Percentiles rank a stretch among this genome's conserved stretches.
Conservation (phyloP, 2,888 invertebrate genomes). For the Dusona sp. region DNA sequence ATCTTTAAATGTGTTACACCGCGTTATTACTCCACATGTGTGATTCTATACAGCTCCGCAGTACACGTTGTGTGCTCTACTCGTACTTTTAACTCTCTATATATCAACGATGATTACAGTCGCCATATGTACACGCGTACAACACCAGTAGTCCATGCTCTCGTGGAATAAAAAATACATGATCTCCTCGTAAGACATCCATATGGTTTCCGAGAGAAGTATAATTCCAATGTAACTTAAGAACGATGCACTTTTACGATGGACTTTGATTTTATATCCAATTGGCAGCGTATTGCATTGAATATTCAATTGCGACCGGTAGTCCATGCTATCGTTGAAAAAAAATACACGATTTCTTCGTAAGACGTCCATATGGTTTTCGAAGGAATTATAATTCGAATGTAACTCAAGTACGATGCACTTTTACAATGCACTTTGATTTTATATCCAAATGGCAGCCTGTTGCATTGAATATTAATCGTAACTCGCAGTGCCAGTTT, state of each 20-base stretch:
- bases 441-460: background rate
- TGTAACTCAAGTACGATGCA: background rate
- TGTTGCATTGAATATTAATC: background rate
- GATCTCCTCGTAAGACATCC: background rate
- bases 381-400: background rate
- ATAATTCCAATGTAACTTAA: background rate
- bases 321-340: background rate
- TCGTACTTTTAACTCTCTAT: conserved; percentile 35
- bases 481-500: background rate
- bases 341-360: background rate
- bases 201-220: background rate
- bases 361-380: background rate
- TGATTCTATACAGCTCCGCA: background rate
- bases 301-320: background rate
- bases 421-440: conserved; percentile 3
- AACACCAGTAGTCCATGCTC: background rate
- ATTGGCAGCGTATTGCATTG: background rate
- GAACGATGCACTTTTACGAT: background rate
- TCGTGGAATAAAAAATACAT: background rate
- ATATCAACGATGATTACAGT: conserved; percentile 15
- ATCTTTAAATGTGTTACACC: conserved; percentile 58
- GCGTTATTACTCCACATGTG: background rate
- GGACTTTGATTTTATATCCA: background rate
- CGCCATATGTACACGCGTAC: background rate
- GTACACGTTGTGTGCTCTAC: background rate